Evolutionary conservation across 2,888 invertebrate genomes (phyloP), one percentile per base, ranked within the genome.

Genomic region (Mesoligia furuncula): DNA sequence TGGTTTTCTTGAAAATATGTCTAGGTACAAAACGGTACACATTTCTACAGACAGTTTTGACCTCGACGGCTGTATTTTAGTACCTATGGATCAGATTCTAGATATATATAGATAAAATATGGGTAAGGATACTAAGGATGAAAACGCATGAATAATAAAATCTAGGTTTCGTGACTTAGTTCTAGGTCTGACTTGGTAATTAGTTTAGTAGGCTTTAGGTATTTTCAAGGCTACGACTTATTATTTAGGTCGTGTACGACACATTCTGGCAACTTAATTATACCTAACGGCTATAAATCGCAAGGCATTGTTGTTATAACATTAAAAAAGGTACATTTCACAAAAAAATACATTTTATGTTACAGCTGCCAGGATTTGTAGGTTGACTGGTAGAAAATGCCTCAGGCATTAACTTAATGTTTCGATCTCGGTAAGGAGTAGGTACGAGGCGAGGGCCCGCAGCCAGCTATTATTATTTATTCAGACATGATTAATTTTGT

Each of bases 131-230:
- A 31, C 1, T 68, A 24, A 45, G 13, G 2, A 36, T 31, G 24
- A 51, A 68, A 64, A 36, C 24, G 83, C 17, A 65, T 80, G 48
- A 80, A 83, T 78, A 78, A 51, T 80, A 62, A 68, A 83, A 79
- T 66, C 51, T 68, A 78, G 67, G 42, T 65, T 83, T 78, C 78
- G 83, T 83, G 80, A 77, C 83, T 57, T 36, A 0, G 36, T 15
- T 24, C 54, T 77, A 27, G 24, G 36, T 59, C 45, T 51, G 69
- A 83, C 42, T 83, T 65, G 48, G 17, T 45, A 69, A 83, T 69
- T 83, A 67, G n/a, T 78, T 69, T 27, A 65, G n/a, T 65, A 65
- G 42, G n/a, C 20, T 64, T 64, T n/a, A n/a, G 42, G 15, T 48
- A 68, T 77, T 68, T 11, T 36, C n/a, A 68, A 42, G 8, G 45